Evolutionary conservation across 2,888 invertebrate genomes (phyloP).

Genomic region (Lacanobia wlatinum): DNA sequence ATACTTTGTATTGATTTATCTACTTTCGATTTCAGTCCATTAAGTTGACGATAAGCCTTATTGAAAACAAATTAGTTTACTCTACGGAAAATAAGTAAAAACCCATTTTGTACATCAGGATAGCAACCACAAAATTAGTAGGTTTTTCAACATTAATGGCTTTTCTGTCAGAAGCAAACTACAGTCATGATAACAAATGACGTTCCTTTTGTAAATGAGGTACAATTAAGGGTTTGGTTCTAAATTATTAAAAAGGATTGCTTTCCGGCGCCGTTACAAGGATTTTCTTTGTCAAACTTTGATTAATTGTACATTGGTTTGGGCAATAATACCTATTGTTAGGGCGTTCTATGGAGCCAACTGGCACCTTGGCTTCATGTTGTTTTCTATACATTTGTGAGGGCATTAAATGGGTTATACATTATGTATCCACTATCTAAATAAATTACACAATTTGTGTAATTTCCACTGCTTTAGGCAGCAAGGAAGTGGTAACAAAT

Average conservation of each 20-base stretch:
- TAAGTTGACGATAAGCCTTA: not conserved
- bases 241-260: slow-evolving; percentile 55
- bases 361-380: slow-evolving; percentile 52
- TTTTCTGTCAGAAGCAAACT: slow-evolving; percentile 12
- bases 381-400: slow-evolving; percentile 22
- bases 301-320: slow-evolving; percentile 55
- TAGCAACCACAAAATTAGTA: slow-evolving; percentile 2
- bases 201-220: slow-evolving; percentile 6
- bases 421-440: too few relatives aligned
- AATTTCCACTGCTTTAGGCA: not conserved
- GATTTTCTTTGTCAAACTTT: slow-evolving; percentile 60
- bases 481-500: too few relatives aligned
- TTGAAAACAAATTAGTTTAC: not conserved
- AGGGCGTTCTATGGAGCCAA: slow-evolving; percentile 46
- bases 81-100: not conserved
- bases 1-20: not conserved
- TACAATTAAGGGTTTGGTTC: slow-evolving; percentile 29
- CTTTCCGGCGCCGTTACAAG: slow-evolving; percentile 46
- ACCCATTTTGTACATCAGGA: not conserved
- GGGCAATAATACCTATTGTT: slow-evolving; percentile 47
- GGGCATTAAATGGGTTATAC: slow-evolving; percentile 14
- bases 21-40: not conserved
- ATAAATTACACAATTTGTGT: not conserved
- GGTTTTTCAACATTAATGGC: slow-evolving; percentile 17
- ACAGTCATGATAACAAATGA: slow-evolving; percentile 21